Base-by-base conservation (phyloP, 2,113 vertebrate genomes). In the Gasterosteus aculeatus region DNA sequence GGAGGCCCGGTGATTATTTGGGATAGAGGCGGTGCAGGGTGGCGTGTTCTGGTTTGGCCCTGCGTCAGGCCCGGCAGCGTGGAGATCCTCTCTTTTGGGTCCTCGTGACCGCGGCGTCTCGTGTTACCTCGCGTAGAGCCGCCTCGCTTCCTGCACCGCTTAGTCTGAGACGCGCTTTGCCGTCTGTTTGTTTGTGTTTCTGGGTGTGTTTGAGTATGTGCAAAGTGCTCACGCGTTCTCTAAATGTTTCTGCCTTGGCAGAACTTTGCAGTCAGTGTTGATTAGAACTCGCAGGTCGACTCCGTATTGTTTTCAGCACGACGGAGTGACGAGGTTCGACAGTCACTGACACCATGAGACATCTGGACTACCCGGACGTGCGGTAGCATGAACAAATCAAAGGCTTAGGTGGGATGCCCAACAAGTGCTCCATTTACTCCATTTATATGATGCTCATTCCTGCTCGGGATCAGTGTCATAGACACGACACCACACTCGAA, bases 1-100 rank as follows among this genome's bases (percentile, higher is more conserved):
- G 62, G 75, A 75, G 77, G 81, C 83, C 78, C 46, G 42, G 80
- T 90, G 88, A 92, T 92, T 90, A 92, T 93, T 89, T 88, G 82
- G 91, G 82, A 84, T 78, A 53, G 82, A 66, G 82, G 91, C 79
- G 88, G 88, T 87, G 89, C 80, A 78, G 80, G 81, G 90, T 87
- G 69, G 88, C 87, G 84, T 87, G 81, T 81, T 82, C 77, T 88
- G 89, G 90, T 87, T 90, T 88, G 80, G 87, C 70, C 70, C 78
- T 58, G 70, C 84, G 80, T 83, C 61, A 71, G 57, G 53, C 74
- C 69, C 11, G 18, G 12, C 69, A 65, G 51, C 46, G 35, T 33
- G 64, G 86, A 70, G 85, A 85, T 85, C 82, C 62, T 78, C 77
- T 75, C 56, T 76, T 81, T 70, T 78, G 9, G 68, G 68, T 81